These are phyloP conservation scores for Drosophila hydei DNA, from an alignment of 1,140 invertebrate genomes.

Conservation along the genomic window DNA sequence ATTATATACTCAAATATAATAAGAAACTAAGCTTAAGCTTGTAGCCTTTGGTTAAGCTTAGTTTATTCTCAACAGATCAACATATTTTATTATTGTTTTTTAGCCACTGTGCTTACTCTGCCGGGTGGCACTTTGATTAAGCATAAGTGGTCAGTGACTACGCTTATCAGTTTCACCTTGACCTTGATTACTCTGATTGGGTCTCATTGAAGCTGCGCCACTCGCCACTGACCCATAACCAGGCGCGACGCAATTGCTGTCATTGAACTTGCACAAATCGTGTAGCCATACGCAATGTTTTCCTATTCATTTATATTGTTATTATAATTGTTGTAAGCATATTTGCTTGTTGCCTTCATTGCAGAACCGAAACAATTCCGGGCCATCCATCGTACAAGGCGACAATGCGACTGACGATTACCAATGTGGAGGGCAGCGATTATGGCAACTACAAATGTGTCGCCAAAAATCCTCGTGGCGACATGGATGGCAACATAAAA, in stretches of 20 bases:
- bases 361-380: slow-evolving; percentile 87
- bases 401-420: slow-evolving; percentile 92
- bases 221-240: slow-evolving; percentile 57
- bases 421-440: slow-evolving; percentile 90
- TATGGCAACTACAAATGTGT: slow-evolving; percentile 96
- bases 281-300: neutral
- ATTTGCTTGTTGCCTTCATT: slow-evolving; percentile 28
- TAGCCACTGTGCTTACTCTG: slow-evolving; percentile 44
- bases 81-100: neutral
- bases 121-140: slow-evolving; percentile 69
- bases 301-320: neutral
- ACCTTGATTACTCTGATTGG: slow-evolving; percentile 73
- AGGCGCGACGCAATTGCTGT: slow-evolving; percentile 54
- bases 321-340: neutral
- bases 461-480: slow-evolving; percentile 95
- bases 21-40: no score
- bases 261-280: slow-evolving; percentile 65
- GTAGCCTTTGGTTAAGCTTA: no score
- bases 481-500: slow-evolving; percentile 95
- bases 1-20: no score
- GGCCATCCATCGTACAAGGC: slow-evolving; percentile 91
- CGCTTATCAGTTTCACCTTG: slow-evolving; percentile 78
- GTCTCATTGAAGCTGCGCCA: slow-evolving; percentile 44
- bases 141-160: slow-evolving; percentile 45
- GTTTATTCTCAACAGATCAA: no score